These are phyloP conservation scores for Incurvaria masculella DNA, from an alignment of 2,888 invertebrate genomes.

Conservation along the genomic window DNA sequence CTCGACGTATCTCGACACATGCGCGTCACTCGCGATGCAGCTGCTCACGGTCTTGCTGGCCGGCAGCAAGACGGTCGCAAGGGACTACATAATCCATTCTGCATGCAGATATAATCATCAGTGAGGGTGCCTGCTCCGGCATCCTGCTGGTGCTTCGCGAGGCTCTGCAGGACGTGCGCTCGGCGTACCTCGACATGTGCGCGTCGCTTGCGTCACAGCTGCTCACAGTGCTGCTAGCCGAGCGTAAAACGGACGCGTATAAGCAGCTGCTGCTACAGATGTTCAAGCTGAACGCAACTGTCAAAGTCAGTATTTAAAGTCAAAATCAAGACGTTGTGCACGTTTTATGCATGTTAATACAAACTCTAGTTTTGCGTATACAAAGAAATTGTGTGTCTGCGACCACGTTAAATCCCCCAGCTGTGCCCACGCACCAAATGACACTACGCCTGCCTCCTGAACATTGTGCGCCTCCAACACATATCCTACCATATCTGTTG, in stretches of 20 bases:
- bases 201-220: constrained; percentile 51
- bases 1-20: constrained; percentile 37
- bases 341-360: too few species aligned
- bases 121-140: constrained; percentile 28
- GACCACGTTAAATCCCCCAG: too few species aligned
- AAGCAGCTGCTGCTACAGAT: constrained; percentile 39
- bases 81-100: too few species aligned
- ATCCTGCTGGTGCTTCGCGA: constrained; percentile 35
- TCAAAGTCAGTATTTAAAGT: constrained; percentile 18
- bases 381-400: too few species aligned
- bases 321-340: too few species aligned
- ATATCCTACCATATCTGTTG: too few species aligned
- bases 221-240: constrained; percentile 44
- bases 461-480: too few species aligned
- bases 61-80: constrained; percentile 30
- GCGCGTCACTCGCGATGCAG: constrained; percentile 50
- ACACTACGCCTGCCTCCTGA: too few species aligned
- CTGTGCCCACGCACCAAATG: too few species aligned
- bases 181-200: constrained; percentile 40
- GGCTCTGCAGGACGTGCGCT: constrained; percentile 21
- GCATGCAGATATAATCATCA: constrained; percentile 39
- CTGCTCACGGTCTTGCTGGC: constrained; percentile 47
- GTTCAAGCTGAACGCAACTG: constrained; percentile 40
- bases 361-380: too few species aligned
- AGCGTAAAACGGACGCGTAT: constrained; percentile 31